Conservation (phyloP, 2,888 invertebrate genomes). For the Drosophila monieri region DNA sequence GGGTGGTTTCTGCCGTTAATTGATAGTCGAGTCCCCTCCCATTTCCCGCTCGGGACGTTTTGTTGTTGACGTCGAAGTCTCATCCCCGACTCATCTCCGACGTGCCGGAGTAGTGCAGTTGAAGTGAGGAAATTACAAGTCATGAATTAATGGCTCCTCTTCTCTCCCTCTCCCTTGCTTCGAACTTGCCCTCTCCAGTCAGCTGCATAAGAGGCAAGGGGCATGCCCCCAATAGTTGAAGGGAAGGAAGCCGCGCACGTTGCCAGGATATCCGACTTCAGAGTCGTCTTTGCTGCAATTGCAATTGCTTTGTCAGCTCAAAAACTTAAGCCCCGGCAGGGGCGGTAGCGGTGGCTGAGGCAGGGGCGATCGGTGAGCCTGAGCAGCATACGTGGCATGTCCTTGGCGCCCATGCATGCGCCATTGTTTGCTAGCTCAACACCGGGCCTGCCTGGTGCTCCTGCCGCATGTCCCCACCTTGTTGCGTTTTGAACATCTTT, state of each 20-base stretch:
- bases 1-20: slow-evolving; percentile 62
- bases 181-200: background rate
- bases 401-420: slow-evolving; percentile 28
- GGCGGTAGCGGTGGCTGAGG: slow-evolving; percentile 32
- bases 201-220: background rate
- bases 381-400: slow-evolving; percentile 53
- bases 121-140: slow-evolving; percentile 83
- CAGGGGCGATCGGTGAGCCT: slow-evolving; percentile 25
- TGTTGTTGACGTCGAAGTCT: slow-evolving; percentile 20
- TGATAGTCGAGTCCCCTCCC: slow-evolving; percentile 72
- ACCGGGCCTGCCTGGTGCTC: background rate
- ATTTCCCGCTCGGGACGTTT: slow-evolving; percentile 1
- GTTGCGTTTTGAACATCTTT: slow-evolving; percentile 28
- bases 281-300: slow-evolving; percentile 46
- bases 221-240: slow-evolving; percentile 19
- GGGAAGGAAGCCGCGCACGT: slow-evolving; percentile 59
- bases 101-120: slow-evolving; percentile 57
- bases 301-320: slow-evolving; percentile 78
- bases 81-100: slow-evolving; percentile 26
- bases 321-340: slow-evolving; percentile 73
- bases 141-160: slow-evolving; percentile 80
- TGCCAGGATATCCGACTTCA: slow-evolving; percentile 76
- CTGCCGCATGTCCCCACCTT: background rate
- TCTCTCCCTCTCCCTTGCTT: background rate
- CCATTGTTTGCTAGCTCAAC: slow-evolving; percentile 26